Evolutionary conservation across 1,140 invertebrate species (phyloP).

Genomic region (Nylanderia fulva): DNA sequence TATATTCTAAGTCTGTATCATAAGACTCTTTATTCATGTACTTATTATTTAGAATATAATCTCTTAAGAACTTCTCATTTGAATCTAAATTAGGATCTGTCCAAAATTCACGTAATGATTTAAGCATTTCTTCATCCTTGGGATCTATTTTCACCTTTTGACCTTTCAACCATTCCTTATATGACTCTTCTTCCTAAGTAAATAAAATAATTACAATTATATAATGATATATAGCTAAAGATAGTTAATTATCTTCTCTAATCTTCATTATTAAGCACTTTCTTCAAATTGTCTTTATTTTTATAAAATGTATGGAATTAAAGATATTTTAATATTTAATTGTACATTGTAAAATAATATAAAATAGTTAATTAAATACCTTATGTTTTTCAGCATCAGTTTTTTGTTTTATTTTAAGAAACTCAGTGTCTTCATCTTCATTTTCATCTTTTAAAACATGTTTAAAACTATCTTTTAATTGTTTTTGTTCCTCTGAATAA

Average conservation of each 20-base stretch:
- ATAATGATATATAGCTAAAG: background rate
- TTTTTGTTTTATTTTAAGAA: conserved; percentile 87
- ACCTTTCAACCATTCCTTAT: conserved; percentile 94
- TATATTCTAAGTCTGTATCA: conserved; percentile 89
- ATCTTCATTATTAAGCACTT: no score
- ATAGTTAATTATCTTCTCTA: background rate
- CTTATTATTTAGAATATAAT: conserved; percentile 96
- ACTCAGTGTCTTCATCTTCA: conserved; percentile 87
- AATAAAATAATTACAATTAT: conserved; percentile 21
- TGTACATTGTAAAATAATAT: conserved; percentile 10
- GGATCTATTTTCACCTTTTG: conserved; percentile 89
- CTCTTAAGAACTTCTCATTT: conserved; percentile 95
- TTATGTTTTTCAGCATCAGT: conserved; percentile 87
- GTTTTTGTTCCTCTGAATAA: conserved; percentile 90
- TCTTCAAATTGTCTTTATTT: no score
- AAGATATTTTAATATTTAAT: background rate
- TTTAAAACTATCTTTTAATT: conserved; percentile 90
- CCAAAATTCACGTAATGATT: conserved; percentile 94
- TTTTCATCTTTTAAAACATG: conserved; percentile 85
- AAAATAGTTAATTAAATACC: conserved; percentile 61
- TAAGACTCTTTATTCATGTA: conserved; percentile 88
- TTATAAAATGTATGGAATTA: no score
- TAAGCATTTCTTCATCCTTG: conserved; percentile 89
- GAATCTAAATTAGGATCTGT: conserved; percentile 92
- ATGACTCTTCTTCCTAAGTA: conserved; percentile 88